phyloP scores from a whole-genome alignment of 1,140 invertebrate species.

The Leptestheria dahalacensis region DNA sequence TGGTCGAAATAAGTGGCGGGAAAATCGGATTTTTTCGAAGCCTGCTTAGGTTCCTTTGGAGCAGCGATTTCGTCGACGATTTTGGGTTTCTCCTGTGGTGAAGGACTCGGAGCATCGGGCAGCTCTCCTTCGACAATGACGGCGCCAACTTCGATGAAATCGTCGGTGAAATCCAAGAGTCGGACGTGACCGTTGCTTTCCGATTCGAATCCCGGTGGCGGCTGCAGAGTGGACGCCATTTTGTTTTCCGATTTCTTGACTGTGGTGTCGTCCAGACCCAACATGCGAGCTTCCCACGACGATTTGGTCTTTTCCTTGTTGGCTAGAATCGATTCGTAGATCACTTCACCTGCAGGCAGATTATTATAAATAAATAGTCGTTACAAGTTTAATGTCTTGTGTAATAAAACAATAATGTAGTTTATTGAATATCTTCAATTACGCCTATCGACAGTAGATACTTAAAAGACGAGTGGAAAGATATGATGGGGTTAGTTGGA shows the following conservation, averaged over 20 bases:
- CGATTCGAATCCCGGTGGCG: conserved; percentile 16
- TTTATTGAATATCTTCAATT: no score
- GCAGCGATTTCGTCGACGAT: not conserved
- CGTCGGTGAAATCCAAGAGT: conserved; percentile 2
- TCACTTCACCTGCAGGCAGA: conserved; percentile 16
- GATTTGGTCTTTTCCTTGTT: conserved; percentile 16
- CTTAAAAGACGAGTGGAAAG: no score
- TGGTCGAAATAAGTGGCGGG: not conserved
- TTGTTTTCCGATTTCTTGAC: not conserved
- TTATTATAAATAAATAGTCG: no score
- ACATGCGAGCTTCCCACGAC: conserved; percentile 16
- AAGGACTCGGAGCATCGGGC: not conserved
- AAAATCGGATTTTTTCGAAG: not conserved
- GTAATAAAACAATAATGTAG: no score
- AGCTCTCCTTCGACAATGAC: not conserved
- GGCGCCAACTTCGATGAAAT: not conserved
- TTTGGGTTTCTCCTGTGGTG: not conserved
- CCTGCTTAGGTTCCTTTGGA: not conserved
- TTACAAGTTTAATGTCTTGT: no score
- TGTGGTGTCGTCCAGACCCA: not conserved
- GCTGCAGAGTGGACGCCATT: conserved; percentile 3
- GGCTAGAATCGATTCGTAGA: conserved; percentile 14
- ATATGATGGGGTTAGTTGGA: no score
- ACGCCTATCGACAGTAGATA: no score
- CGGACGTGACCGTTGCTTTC: not conserved